A percentile compares a stretch with the other conserved stretches of the same genome.
These are phyloP conservation scores for Pogonus chalceus DNA, from an alignment of 1,140 invertebrate species.

Conservation along the genomic window DNA sequence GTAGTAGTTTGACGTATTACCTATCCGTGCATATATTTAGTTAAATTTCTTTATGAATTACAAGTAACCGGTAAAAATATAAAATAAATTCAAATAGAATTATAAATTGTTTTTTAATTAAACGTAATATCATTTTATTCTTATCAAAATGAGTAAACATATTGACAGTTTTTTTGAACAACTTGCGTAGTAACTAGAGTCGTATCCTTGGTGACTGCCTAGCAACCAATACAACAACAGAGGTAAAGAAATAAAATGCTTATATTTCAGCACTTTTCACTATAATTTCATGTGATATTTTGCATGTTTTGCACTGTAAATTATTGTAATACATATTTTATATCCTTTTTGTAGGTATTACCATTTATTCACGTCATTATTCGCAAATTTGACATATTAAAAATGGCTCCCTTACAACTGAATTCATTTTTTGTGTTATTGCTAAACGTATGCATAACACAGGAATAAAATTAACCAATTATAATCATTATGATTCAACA, in stretches of 20 bases:
- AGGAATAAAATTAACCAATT: background rate
- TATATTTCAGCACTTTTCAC: conserved; percentile 9
- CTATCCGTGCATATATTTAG: background rate
- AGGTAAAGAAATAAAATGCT: conserved; percentile 30
- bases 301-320: background rate
- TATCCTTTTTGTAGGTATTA: conserved; percentile 6
- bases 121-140: background rate
- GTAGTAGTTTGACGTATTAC: background rate
- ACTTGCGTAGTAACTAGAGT: conserved; percentile 7
- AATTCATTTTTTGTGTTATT: background rate
- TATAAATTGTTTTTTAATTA: background rate
- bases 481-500: background rate
- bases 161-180: conserved; percentile 2
- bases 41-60: background rate
- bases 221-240: conserved; percentile 38
- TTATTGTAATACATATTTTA: background rate
- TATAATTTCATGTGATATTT: conserved; percentile 8
- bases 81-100: no score
- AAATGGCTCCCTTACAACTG: conserved; percentile 13
- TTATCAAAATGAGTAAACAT: background rate
- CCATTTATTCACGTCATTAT: background rate
- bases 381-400: conserved; percentile 12
- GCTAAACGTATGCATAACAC: background rate
- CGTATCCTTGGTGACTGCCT: conserved; percentile 36
- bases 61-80: background rate